These are phyloP conservation scores for Sebastolobus alascanus DNA, from an alignment of 2,797 vertebrate species.

Conservation along the genomic window DNA sequence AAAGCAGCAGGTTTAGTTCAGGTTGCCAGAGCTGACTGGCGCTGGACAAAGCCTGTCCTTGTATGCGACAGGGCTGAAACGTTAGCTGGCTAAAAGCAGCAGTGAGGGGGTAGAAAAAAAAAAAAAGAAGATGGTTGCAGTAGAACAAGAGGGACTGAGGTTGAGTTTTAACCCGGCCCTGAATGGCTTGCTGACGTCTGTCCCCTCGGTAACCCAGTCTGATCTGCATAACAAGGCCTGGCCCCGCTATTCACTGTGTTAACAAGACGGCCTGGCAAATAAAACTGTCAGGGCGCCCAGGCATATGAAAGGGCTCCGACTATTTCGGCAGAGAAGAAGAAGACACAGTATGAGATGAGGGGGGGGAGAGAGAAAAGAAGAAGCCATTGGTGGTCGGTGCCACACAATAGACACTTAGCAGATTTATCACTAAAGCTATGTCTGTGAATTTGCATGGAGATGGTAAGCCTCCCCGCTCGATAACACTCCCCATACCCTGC, in stretches of 20 bases:
- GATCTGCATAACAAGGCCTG: constrained; percentile 88
- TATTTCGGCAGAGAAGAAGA: constrained; percentile 60
- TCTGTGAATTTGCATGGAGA: constrained; percentile 62
- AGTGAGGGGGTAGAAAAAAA: constrained; percentile 8
- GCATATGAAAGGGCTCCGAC: constrained; percentile 82
- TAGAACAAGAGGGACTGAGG: constrained; percentile 49
- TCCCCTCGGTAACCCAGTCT: constrained; percentile 86
- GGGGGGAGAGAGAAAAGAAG: constrained; percentile 60
- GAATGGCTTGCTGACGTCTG: constrained; percentile 81
- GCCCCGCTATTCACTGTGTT: constrained; percentile 84
- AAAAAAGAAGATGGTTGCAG: constrained; percentile 36
- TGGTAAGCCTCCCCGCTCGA: constrained; percentile 24
- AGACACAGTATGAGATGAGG: constrained; percentile 61
- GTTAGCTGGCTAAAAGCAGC: constrained; percentile 55
- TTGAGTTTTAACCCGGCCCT: constrained; percentile 76
- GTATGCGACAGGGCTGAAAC: constrained; percentile 66
- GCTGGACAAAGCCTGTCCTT: constrained; percentile 68
- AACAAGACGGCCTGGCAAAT: constrained; percentile 87
- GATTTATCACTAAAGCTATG: constrained; percentile 75
- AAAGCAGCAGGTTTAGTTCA: constrained; percentile 35
- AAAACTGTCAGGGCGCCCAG: constrained; percentile 82
- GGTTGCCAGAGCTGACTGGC: constrained; percentile 49
- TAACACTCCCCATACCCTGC: constrained; percentile 19
- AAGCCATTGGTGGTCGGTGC: constrained; percentile 72
- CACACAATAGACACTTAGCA: constrained; percentile 69